Conservation (phyloP, 2,113 vertebrate species). For the Laticauda laticaudata region DNA sequence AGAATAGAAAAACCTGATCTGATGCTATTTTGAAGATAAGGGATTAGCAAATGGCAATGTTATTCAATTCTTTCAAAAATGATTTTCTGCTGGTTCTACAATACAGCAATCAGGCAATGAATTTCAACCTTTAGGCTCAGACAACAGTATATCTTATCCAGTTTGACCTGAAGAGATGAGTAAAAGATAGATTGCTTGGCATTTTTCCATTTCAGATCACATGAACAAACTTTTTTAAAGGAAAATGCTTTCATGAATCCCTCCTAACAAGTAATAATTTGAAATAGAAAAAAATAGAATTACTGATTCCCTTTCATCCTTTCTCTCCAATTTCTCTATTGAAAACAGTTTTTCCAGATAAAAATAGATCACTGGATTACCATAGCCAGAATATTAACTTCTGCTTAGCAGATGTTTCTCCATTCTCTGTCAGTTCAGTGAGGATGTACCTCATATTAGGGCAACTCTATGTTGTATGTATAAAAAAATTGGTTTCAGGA, state of each 20-base stretch:
- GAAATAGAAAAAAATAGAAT: neutral
- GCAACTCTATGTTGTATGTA: neutral
- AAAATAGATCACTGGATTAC: neutral
- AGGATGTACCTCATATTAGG: neutral
- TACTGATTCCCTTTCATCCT: neutral
- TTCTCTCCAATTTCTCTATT: neutral
- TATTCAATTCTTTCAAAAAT: neutral
- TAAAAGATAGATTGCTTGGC: neutral
- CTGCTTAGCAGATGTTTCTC: neutral
- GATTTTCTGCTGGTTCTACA: neutral
- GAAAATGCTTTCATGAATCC: neutral
- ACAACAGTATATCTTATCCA: neutral
- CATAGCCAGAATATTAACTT: neutral
- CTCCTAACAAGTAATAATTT: neutral
- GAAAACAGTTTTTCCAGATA: neutral
- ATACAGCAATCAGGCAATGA: neutral
- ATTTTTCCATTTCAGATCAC: neutral
- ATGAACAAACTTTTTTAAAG: neutral
- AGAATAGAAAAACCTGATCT: neutral
- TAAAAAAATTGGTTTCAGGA: too few relatives aligned
- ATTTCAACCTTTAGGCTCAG: neutral
- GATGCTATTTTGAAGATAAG: neutral
- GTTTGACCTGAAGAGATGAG: neutral
- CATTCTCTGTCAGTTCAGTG: neutral
- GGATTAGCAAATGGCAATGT: neutral